phyloP scores from a whole-genome alignment of 2,113 vertebrate species.

The Illadopsis cleaveri region DNA sequence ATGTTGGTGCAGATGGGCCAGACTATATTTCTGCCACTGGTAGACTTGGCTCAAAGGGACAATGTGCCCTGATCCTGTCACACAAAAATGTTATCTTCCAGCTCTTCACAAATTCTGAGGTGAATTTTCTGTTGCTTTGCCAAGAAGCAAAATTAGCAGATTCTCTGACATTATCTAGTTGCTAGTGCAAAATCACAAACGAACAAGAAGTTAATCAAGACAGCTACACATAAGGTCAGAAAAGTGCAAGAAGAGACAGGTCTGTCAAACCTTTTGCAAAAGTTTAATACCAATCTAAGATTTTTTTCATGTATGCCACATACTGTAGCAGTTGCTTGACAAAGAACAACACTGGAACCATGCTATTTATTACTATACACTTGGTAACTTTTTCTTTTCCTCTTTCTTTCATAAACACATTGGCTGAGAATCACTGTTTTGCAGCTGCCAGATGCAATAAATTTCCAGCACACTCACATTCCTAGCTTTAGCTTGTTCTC shows the following conservation, averaged over 20 bases:
- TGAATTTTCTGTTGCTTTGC: not conserved
- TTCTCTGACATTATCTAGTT: not conserved
- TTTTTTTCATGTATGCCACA: not conserved
- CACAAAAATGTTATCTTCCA: not conserved
- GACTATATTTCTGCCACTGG: not conserved
- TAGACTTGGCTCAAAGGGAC: not conserved
- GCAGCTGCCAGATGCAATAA: conserved; percentile 46
- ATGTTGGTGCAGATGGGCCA: not conserved
- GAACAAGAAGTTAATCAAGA: not conserved
- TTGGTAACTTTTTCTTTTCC: not conserved
- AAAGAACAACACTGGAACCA: not conserved
- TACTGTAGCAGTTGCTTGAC: not conserved
- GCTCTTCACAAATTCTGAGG: not conserved
- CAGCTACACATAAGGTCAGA: not conserved
- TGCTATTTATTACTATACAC: not conserved
- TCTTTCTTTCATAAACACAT: conserved; percentile 10
- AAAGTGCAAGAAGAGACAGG: not conserved
- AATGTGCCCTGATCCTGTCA: not conserved
- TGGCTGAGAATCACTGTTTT: conserved; percentile 16
- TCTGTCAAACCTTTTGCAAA: not conserved
- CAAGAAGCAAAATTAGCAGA: not conserved
- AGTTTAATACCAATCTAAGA: not conserved
- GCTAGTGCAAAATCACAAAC: not conserved
- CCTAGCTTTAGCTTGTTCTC: conserved; percentile 23
- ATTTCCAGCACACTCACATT: conserved; percentile 10